These are phyloP conservation scores for Rhodophaea formosa DNA, from an alignment of 2,888 invertebrate species.

Conservation along the genomic window DNA sequence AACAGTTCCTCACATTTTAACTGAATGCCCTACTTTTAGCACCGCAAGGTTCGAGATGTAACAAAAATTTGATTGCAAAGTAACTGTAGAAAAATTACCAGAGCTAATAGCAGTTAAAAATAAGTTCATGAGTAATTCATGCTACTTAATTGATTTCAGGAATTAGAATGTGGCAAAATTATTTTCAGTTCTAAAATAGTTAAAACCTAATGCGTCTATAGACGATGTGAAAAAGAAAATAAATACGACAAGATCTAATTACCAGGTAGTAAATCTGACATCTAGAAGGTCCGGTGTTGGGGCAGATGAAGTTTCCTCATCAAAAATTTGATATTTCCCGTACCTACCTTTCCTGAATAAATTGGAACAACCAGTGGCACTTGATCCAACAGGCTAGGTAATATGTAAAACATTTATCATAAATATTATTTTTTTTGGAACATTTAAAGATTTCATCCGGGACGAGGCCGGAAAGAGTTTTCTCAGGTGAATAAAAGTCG, in stretches of 20 bases:
- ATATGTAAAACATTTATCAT: slow-evolving; percentile 6
- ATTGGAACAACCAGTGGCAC: slow-evolving; percentile 8
- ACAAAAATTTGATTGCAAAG: neutral
- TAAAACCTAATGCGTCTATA: slow-evolving; percentile 15
- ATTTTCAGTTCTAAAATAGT: slow-evolving; percentile 11
- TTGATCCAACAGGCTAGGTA: neutral
- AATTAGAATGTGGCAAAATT: neutral
- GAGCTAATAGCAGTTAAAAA: too few relatives aligned
- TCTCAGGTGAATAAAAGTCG: too few relatives aligned
- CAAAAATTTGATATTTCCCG: slow-evolving; percentile 14
- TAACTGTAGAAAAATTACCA: neutral
- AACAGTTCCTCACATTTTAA: neutral
- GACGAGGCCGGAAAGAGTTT: too few relatives aligned
- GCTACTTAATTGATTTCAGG: slow-evolving; percentile 2
- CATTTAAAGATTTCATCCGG: neutral
- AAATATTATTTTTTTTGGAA: neutral
- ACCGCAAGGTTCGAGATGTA: neutral
- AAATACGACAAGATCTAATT: slow-evolving; percentile 19
- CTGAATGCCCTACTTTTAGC: neutral
- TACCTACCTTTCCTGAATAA: slow-evolving; percentile 16
- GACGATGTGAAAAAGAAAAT: slow-evolving; percentile 21
- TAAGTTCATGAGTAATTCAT: too few relatives aligned
- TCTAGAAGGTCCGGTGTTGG: slow-evolving; percentile 12
- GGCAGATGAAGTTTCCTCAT: slow-evolving; percentile 15
- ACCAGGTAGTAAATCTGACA: slow-evolving; percentile 13